Base-by-base conservation (phyloP, 2,797 vertebrate genomes). In the Hydrocynus forskahlii region DNA sequence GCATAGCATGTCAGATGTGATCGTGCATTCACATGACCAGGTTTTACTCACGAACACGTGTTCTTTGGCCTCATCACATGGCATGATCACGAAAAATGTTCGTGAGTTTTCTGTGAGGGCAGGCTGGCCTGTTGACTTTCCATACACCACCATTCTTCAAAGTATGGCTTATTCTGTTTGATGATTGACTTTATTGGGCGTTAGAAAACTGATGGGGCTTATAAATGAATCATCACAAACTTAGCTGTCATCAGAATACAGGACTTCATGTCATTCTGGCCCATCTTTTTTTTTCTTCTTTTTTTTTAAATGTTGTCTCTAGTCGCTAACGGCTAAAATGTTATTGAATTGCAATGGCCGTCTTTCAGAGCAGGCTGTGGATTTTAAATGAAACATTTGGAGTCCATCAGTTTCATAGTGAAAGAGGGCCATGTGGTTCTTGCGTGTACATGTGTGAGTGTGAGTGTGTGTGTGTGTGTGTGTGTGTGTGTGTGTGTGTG, bases 111-210 rank as follows among this genome's bases (percentile, higher is more conserved):
- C 35, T 66, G 16, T 66, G 17, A 19, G 38, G 63, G 35, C 7
- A 45, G 73, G 54, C 80, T 45, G 80, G 74, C 48, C 25, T 78
- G 62, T 57, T 71, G 78, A 75, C 62, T 57, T 70, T 55, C 50
- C 16, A n/a, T 40, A 50, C 77, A 81, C 29, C 38, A 57, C 35
- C 38, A 57, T 83, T 84, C 76, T 84, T 84, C 79, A 84, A 81
- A 84, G 83, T 64, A 78, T 75, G 50, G 35, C 83, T 75, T 75
- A 84, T 84, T 81, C 76, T 81, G 64, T 79, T 84, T 84, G 79
- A 79, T 81, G 62, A 63, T 1, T 59, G 75, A 54, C 50, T 7
- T 79, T 79, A 81, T 81, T 81, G 75, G 79, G 50, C 55, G 64
- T 29, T n/a, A 66, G 73, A 74, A 62, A 70, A 68, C 77, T 78